A percentile compares a stretch with the other conserved stretches of the same genome.
Conservation (phyloP, 2,888 invertebrate species). For the Elegia similella region DNA sequence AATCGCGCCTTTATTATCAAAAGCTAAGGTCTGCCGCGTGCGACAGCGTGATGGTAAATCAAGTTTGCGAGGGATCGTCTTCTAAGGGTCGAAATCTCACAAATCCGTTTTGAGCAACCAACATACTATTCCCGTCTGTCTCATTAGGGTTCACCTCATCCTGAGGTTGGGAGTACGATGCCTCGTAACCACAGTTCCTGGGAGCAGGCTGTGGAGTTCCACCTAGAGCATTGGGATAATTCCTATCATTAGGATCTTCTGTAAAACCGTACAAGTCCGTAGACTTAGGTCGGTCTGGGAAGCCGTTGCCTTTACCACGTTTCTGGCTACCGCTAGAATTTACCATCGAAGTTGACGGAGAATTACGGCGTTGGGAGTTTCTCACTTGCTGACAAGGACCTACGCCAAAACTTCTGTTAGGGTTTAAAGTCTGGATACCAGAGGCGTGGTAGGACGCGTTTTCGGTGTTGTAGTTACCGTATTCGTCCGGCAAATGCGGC, state of each 20-base stretch:
- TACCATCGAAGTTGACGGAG: slow-evolving; percentile 68
- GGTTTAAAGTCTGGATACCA: slow-evolving; percentile 74
- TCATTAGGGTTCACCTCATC: slow-evolving; percentile 74
- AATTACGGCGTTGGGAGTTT: slow-evolving; percentile 69
- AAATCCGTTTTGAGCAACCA: slow-evolving; percentile 95
- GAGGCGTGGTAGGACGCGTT: slow-evolving; percentile 78
- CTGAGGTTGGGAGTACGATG: slow-evolving; percentile 80
- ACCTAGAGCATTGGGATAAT: slow-evolving; percentile 67
- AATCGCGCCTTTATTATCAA: slow-evolving; percentile 42
- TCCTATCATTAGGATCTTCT: slow-evolving; percentile 69
- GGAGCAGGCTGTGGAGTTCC: slow-evolving; percentile 76
- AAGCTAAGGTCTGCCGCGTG: slow-evolving; percentile 65
- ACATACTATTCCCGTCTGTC: slow-evolving; percentile 85
- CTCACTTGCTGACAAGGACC: slow-evolving; percentile 56
- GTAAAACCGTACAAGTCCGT: slow-evolving; percentile 82
- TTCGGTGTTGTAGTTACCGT: slow-evolving; percentile 72
- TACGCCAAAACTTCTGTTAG: slow-evolving; percentile 76
- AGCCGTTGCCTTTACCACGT: slow-evolving; percentile 72
- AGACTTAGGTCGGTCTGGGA: slow-evolving; percentile 84
- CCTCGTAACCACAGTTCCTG: slow-evolving; percentile 71
- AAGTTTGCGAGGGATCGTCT: slow-evolving; percentile 72
- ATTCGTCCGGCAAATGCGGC: slow-evolving; percentile 76
- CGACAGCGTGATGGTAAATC: slow-evolving; percentile 71
- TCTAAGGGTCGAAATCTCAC: slow-evolving; percentile 90
- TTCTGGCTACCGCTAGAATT: slow-evolving; percentile 77